Evolutionary conservation across 2,888 invertebrate genomes (phyloP), one percentile per base, ranked within the genome.

Genomic region (Timema cristinae): DNA sequence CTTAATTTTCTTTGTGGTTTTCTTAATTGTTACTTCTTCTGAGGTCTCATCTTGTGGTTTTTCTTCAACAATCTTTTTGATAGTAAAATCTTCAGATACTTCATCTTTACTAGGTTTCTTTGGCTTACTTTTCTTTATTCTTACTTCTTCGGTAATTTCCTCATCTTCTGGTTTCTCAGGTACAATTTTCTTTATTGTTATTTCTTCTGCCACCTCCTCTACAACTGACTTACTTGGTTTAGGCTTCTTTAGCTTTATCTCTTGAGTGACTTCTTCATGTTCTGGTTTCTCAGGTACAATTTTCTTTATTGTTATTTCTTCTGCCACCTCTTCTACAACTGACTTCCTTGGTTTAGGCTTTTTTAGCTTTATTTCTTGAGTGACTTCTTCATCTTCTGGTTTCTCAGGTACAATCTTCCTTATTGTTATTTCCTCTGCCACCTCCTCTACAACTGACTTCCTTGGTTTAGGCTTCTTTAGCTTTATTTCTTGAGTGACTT

Each of bases 231-330:
- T 88, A 86, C 77, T 86, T 48, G 67, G 50, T n/a, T 67, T 51
- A 8, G 61, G 48, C 16, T 68, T 69, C 49, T 67, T 67, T 15
- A 63, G 50, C 47, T 71, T 70, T 11, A 73, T 32, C 32, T 67
- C 70, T 50, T 73, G 67, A 48, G n/a, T 13, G 2, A 71, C 72
- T 79, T 88, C 86, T 77, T 86, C 84, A 8, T 72, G 71, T 49
- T 66, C 32, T 49, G 70, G 68, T 51, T 73, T 68, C n/a, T 75
- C 73, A 80, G 75, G 70, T 77, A 90, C 90, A 32, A 91, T 82
- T 80, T 91, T 92, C 79, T 91, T 91, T 32, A 93, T 86, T 0
- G 90, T 93, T 47, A 92, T 85, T 80, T 89, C 88, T 79, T 89
- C 87, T 66, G 87, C 85, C 73, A 77, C 77, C 49, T 77, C 77